These are phyloP conservation scores for Synodontis membranacea DNA, from an alignment of 2,113 vertebrate species.

Conservation along the genomic window DNA sequence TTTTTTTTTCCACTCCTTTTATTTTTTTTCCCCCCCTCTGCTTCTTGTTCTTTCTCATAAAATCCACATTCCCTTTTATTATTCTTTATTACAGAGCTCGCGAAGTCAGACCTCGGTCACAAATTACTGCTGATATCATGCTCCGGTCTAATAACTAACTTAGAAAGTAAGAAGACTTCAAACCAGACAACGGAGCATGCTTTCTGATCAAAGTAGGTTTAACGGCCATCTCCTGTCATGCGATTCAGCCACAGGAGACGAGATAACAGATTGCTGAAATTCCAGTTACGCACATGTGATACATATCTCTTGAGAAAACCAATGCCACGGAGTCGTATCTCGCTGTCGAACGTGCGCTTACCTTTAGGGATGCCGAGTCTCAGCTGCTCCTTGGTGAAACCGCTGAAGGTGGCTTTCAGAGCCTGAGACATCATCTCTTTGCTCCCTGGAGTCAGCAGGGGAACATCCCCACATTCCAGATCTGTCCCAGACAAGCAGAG, in stretches of 20 bases:
- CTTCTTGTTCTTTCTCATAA: neutral
- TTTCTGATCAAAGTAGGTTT: constrained; percentile 12
- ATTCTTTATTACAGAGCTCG: neutral
- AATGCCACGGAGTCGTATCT: neutral
- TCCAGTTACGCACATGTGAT: neutral
- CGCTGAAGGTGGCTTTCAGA: constrained; percentile 94
- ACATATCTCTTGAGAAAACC: neutral
- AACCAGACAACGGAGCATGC: neutral
- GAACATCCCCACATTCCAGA: constrained; percentile 95
- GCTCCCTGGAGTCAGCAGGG: constrained; percentile 93
- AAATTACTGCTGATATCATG: neutral
- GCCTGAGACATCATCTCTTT: constrained; percentile 99
- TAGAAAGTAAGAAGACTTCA: neutral
- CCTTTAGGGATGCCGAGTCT: constrained; percentile 95
- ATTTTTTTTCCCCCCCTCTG: neutral
- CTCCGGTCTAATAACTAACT: neutral
- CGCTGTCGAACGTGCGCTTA: constrained; percentile 51
- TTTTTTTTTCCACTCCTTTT: neutral
- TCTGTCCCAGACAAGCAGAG: constrained; percentile 71
- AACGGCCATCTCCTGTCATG: neutral
- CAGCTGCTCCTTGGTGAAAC: constrained; percentile 95
- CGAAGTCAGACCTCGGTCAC: neutral
- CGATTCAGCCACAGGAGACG: neutral
- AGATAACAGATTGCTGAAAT: neutral
- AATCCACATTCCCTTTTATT: neutral